These are phyloP conservation scores for Tricholauxania praeusta DNA, from an alignment of 2,888 invertebrate species.

Conservation along the genomic window DNA sequence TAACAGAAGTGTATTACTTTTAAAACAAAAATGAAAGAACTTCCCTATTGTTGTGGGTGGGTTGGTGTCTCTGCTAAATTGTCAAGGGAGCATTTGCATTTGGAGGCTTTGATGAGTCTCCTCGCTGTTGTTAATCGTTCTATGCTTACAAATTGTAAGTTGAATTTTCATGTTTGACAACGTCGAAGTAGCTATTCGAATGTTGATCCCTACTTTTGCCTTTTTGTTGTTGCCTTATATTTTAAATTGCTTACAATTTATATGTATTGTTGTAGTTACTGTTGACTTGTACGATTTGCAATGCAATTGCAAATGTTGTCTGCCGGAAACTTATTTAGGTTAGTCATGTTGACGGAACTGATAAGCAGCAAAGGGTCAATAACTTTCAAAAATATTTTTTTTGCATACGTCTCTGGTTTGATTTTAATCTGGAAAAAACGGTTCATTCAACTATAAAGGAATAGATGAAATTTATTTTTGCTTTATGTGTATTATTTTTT, in stretches of 20 bases:
- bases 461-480: too few species aligned
- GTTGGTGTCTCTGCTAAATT: background rate
- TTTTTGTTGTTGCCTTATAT: background rate
- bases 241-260: background rate
- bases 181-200: background rate
- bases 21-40: background rate
- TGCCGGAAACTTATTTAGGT: slow-evolving; percentile 9
- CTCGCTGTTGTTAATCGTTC: background rate
- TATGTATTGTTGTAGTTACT: slow-evolving; percentile 9
- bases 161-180: slow-evolving; percentile 23
- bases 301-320: slow-evolving; percentile 17
- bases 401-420: too few species aligned
- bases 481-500: too few species aligned
- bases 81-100: background rate
- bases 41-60: background rate
- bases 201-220: background rate
- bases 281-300: background rate
- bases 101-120: background rate
- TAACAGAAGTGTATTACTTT: background rate
- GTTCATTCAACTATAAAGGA: too few species aligned
- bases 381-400: background rate
- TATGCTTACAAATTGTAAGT: slow-evolving; percentile 21
- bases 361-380: slow-evolving; percentile 12
- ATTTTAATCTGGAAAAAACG: too few species aligned
- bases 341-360: slow-evolving; percentile 26